Conservation (phyloP, 2,113 vertebrate species). For the Corythoichthys haematopterus region DNA sequence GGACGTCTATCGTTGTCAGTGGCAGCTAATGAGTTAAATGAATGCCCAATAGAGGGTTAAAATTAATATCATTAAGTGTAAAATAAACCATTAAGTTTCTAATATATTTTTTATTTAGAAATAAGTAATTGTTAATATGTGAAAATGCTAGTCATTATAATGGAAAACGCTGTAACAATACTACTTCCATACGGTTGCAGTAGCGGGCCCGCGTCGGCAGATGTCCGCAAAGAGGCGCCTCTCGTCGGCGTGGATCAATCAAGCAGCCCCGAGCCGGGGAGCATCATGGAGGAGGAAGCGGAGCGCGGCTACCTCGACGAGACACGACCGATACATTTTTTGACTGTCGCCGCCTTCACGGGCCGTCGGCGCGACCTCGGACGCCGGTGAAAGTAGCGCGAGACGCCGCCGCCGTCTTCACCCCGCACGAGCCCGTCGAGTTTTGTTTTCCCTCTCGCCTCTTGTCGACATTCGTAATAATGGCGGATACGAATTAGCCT, state of each 20-base stretch:
- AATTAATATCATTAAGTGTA: no score
- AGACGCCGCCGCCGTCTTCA: slow-evolving; percentile 26
- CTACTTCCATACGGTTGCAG: slow-evolving; percentile 24
- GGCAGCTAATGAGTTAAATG: no score
- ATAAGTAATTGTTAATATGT: not conserved
- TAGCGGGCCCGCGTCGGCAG: slow-evolving; percentile 53
- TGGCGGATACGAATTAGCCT: slow-evolving; percentile 84
- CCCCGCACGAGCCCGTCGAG: slow-evolving; percentile 19
- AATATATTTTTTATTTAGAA: no score
- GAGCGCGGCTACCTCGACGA: slow-evolving; percentile 75
- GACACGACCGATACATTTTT: slow-evolving; percentile 76
- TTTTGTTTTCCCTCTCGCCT: slow-evolving; percentile 45
- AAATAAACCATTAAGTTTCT: no score
- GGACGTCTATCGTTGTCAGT: no score
- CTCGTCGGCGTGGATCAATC: slow-evolving; percentile 78
- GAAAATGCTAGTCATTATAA: not conserved
- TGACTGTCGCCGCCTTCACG: slow-evolving; percentile 56
- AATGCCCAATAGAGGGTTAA: no score
- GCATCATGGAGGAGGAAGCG: slow-evolving; percentile 80
- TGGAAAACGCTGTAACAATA: not conserved
- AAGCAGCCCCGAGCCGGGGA: slow-evolving; percentile 76
- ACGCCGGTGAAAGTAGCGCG: slow-evolving; percentile 23
- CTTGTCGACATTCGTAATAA: slow-evolving; percentile 76
- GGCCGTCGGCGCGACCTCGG: slow-evolving; percentile 48
- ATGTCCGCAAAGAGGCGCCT: slow-evolving; percentile 77